Evolutionary conservation across 23 tunicate species (phyloP).

Genomic region (Trididemnum nubilum): DNA sequence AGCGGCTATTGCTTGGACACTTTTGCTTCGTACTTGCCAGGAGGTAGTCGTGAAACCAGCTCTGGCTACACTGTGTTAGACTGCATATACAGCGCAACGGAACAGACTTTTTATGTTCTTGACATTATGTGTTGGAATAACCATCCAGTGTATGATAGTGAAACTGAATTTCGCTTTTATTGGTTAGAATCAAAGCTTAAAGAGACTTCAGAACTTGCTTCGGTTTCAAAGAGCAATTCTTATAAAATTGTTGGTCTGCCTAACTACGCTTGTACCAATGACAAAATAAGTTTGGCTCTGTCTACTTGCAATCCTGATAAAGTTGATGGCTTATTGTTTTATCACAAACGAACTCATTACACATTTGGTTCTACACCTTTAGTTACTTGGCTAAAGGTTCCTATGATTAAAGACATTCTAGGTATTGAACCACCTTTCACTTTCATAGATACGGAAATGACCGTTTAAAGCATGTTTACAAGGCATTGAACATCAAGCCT

Average conservation of each 20-base stretch:
- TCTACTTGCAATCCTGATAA: slow-evolving; percentile 18
- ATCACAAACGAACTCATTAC: slow-evolving; percentile 73
- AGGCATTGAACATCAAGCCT: too few relatives aligned
- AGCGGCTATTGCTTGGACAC: slow-evolving; percentile 74
- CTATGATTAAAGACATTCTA: slow-evolving; percentile 65
- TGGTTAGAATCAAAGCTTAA: slow-evolving; percentile 71
- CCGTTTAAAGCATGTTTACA: too few relatives aligned
- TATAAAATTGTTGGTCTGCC: slow-evolving; percentile 41
- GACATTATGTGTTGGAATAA: slow-evolving; percentile 91
- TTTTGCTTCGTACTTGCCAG: slow-evolving; percentile 72
- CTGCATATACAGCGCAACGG: slow-evolving; percentile 55
- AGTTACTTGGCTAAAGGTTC: slow-evolving; percentile 86
- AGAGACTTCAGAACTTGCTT: slow-evolving; percentile 46
- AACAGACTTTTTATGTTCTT: slow-evolving; percentile 65
- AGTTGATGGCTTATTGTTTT: slow-evolving; percentile 91
- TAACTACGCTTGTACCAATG: slow-evolving; percentile 46
- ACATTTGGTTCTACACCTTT: slow-evolving; percentile 92
- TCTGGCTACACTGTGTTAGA: slow-evolving; percentile 81
- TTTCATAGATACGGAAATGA: not conserved
- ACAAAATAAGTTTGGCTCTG: slow-evolving; percentile 20
- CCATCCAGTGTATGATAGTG: slow-evolving; percentile 87
- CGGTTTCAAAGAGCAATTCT: slow-evolving; percentile 6
- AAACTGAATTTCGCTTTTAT: slow-evolving; percentile 86
- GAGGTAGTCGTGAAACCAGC: slow-evolving; percentile 47
- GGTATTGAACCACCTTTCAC: slow-evolving; percentile 36